Percentiles rank a stretch among this genome's conserved stretches.
These are phyloP conservation scores for Silurus glanis DNA, from an alignment of 2,113 vertebrate genomes.

Conservation along the genomic window DNA sequence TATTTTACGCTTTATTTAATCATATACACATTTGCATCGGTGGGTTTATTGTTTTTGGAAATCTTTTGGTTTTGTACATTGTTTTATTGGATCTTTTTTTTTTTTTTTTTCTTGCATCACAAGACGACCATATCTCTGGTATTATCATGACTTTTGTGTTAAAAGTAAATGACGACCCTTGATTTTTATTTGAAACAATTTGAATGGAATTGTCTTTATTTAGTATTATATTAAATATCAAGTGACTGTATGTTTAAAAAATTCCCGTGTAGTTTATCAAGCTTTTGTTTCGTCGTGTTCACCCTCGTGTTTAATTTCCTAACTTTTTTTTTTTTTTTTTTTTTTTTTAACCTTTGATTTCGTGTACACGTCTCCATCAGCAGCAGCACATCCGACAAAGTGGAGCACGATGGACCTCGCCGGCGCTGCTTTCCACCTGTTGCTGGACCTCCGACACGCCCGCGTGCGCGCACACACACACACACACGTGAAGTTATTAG, in stretches of 20 bases:
- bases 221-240: slow-evolving; percentile 69
- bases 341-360: slow-evolving; percentile 27
- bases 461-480: slow-evolving; percentile 36
- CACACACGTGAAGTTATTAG: slow-evolving; percentile 36
- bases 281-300: slow-evolving; percentile 53
- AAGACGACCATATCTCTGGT: slow-evolving; percentile 61
- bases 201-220: slow-evolving; percentile 52
- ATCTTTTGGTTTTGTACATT: slow-evolving; percentile 44
- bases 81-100: slow-evolving; percentile 59
- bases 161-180: slow-evolving; percentile 46
- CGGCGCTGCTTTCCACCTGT: slow-evolving; percentile 64
- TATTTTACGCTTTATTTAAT: slow-evolving; percentile 63
- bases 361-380: slow-evolving; percentile 26
- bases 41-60: background rate
- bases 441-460: slow-evolving; percentile 62
- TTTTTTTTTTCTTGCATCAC: slow-evolving; percentile 50
- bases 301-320: slow-evolving; percentile 46
- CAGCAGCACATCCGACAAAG: slow-evolving; percentile 56
- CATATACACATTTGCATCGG: background rate
- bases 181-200: slow-evolving; percentile 31
- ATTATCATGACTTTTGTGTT: slow-evolving; percentile 47
- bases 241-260: slow-evolving; percentile 68
- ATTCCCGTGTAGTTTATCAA: slow-evolving; percentile 61
- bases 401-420: slow-evolving; percentile 38
- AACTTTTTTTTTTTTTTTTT: slow-evolving; percentile 41